Percentiles rank a stretch among this genome's conserved stretches.
phyloP scores from a whole-genome alignment of 1,140 invertebrate genomes.

The Brachionus plicatilis region DNA sequence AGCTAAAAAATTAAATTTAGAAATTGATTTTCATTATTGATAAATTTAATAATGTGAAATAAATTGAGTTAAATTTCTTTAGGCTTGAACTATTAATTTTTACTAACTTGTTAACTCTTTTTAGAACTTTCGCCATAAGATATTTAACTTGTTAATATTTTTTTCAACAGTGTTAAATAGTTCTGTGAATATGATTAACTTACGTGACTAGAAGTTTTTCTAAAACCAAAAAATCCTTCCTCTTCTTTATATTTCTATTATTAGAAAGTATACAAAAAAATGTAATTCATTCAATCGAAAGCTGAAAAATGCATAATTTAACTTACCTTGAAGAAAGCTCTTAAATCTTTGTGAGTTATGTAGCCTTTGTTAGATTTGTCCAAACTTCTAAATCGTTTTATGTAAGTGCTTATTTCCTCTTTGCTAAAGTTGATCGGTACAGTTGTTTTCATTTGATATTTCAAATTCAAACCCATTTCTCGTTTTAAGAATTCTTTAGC shows the following conservation, averaged over 20 bases:
- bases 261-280: background rate
- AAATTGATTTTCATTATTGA: too few species aligned
- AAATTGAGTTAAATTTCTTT: background rate
- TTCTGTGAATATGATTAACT: background rate
- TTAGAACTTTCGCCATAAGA: background rate
- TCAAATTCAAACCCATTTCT: slow-evolving; percentile 41
- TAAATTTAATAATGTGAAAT: too few species aligned
- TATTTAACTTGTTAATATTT: background rate
- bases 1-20: too few species aligned
- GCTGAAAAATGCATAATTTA: background rate
- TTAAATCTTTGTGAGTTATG: slow-evolving; percentile 36
- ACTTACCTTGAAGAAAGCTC: slow-evolving; percentile 33
- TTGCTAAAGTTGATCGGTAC: slow-evolving; percentile 40
- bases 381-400: slow-evolving; percentile 39
- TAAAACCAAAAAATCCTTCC: background rate
- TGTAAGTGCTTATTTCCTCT: slow-evolving; percentile 36
- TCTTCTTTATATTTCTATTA: slow-evolving; percentile 34
- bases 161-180: background rate
- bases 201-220: slow-evolving; percentile 6
- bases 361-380: slow-evolving; percentile 20
- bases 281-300: background rate
- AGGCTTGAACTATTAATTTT: background rate
- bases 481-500: slow-evolving; percentile 13
- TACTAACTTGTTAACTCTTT: background rate
- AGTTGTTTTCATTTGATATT: slow-evolving; percentile 36